Base-by-base conservation (phyloP, 2,888 invertebrate genomes). In the Conchocele bisecta region DNA sequence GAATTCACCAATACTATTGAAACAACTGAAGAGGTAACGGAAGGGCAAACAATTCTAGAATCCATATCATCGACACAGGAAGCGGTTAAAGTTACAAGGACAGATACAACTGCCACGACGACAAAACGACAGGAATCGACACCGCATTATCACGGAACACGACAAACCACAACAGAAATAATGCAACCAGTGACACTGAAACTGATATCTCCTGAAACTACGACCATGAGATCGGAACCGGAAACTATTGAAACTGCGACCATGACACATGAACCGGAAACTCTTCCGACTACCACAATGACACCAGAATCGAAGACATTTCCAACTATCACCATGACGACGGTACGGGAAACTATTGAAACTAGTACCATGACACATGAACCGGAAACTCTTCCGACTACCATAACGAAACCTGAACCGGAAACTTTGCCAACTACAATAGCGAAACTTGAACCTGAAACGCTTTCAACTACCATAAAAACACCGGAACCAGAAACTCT, bases 151-250 rank as follows among this genome's bases (percentile, higher is more conserved):
- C 9, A 11, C 20, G 20, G n/a, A 44, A 41, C 28, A 7, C 17
- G 5, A 6, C 41, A 41, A 26, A 26, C 24, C 11, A 37, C 57
- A 41, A 57, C n/a, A n/a, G n/a, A n/a, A n/a, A n/a, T n/a, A n/a
- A n/a, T n/a, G n/a, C n/a, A n/a, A n/a, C n/a, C n/a, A n/a, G n/a
- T n/a, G n/a, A n/a, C n/a, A n/a, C n/a, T n/a, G n/a, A n/a, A n/a
- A n/a, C n/a, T n/a, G n/a, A n/a, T n/a, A n/a, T n/a, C n/a, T n/a
- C n/a, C n/a, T n/a, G n/a, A n/a, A n/a, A n/a, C n/a, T n/a, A n/a
- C n/a, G n/a, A n/a, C n/a, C n/a, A n/a, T n/a, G n/a, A n/a, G 41
- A 41, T 29, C 39, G 17, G 42, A n/a, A 39, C 57, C 37, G 51
- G 51, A 37, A 37, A 20, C 37, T 26, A 61, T 51, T n/a, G 28